Percentiles rank a stretch among this genome's conserved stretches.
phyloP scores from a whole-genome alignment of 2,113 vertebrate species.

The Oncorhynchus masou region DNA sequence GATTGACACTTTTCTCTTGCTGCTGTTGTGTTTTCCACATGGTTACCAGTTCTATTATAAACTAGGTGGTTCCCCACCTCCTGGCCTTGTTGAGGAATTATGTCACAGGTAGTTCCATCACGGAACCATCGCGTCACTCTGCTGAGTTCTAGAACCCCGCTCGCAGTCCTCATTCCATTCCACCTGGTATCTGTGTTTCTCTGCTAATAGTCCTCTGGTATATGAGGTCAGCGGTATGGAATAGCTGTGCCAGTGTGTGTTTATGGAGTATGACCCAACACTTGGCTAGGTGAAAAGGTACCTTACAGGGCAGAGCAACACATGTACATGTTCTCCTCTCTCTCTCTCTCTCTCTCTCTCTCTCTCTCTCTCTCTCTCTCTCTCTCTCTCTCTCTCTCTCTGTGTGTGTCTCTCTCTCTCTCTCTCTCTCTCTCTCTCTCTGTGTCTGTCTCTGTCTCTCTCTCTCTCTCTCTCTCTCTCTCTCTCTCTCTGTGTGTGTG shows the following conservation, averaged over 20 bases:
- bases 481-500: no score
- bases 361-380: not conserved
- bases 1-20: not conserved
- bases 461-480: no score
- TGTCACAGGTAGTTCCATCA: conserved; percentile 2
- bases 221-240: not conserved
- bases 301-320: not conserved
- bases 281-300: conserved; percentile 7
- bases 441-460: no score
- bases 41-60: not conserved
- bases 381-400: no score
- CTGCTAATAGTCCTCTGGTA: not conserved
- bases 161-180: not conserved
- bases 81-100: no score
- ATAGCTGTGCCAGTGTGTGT: not conserved
- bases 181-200: not conserved
- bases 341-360: not conserved
- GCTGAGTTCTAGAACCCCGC: conserved; percentile 6
- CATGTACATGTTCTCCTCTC: no score
- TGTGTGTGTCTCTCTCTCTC: no score
- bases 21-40: not conserved
- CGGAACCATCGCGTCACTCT: conserved; percentile 12
- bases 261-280: conserved; percentile 8
- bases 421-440: no score
- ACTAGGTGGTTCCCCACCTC: no score